Conservation (phyloP, 2,113 vertebrate species). For the Phrynosoma platyrhinos region DNA sequence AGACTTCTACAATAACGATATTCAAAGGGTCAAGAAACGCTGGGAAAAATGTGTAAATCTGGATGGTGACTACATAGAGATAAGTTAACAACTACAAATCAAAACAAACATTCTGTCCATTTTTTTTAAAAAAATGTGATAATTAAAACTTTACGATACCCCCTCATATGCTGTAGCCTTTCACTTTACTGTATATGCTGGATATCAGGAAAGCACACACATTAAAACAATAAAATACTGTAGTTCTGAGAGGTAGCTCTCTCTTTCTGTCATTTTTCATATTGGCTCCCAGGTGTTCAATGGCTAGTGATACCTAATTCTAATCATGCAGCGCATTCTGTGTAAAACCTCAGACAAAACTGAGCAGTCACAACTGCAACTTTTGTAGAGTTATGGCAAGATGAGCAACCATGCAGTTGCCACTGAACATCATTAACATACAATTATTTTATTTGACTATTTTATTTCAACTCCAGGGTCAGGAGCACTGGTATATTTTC, state of each 20-base stretch:
- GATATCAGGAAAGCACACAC: not conserved
- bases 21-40: too few relatives aligned
- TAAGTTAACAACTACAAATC: too few relatives aligned
- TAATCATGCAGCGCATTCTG: constrained; percentile 30
- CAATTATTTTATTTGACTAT: not conserved
- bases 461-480: not conserved
- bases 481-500: not conserved
- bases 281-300: constrained; percentile 33
- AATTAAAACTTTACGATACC: too few relatives aligned
- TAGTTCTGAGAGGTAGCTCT: constrained; percentile 42
- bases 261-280: constrained; percentile 30
- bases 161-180: not conserved
- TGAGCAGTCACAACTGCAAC: constrained; percentile 6
- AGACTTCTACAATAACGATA: too few relatives aligned
- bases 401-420: not conserved
- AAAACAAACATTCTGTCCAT: too few relatives aligned
- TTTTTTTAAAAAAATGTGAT: too few relatives aligned
- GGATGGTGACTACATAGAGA: too few relatives aligned
- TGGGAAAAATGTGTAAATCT: too few relatives aligned
- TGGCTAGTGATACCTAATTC: constrained; percentile 11
- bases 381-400: constrained; percentile 7
- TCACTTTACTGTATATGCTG: not conserved
- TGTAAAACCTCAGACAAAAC: rapidly evolving
- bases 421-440: not conserved
- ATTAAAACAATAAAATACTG: constrained; percentile 48